These are phyloP conservation scores for Hemibagrus wyckioides DNA, from an alignment of 2,113 vertebrate genomes.

Conservation along the genomic window DNA sequence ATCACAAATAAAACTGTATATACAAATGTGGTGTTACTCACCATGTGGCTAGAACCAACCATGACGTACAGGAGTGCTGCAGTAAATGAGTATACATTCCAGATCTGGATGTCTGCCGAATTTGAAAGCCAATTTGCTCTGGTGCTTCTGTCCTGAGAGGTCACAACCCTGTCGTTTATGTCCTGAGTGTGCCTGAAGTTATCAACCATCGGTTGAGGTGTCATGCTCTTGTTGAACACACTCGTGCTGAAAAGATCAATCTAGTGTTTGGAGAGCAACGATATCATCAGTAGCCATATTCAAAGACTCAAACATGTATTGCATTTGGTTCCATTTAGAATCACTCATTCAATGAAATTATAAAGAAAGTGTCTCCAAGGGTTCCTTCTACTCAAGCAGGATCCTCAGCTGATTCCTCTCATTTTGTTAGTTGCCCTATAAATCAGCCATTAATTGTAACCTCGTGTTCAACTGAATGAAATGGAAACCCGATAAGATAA, in stretches of 20 bases:
- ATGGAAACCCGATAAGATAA: no score
- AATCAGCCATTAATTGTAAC: not conserved
- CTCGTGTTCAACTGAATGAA: no score
- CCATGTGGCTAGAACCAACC: not conserved
- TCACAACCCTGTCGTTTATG: slow-evolving; percentile 23
- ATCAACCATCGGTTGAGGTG: slow-evolving; percentile 33
- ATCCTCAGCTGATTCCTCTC: not conserved
- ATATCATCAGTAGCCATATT: not conserved
- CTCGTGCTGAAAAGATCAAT: slow-evolving; percentile 63
- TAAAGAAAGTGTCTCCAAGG: not conserved
- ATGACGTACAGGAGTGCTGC: not conserved
- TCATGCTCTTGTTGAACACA: not conserved
- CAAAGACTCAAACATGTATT: not conserved
- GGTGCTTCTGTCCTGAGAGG: not conserved
- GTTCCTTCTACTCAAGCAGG: not conserved
- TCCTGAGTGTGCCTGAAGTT: slow-evolving; percentile 58
- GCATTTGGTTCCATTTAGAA: not conserved
- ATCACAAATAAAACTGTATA: no score
- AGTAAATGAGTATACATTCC: not conserved
- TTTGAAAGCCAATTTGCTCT: not conserved
- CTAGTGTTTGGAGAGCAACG: slow-evolving; percentile 44
- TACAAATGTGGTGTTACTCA: not conserved
- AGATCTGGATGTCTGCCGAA: not conserved
- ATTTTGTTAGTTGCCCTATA: not conserved
- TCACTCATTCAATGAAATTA: not conserved